Base-by-base conservation (phyloP, 1,140 invertebrate species). In the Elymnias hypermnestra region DNA sequence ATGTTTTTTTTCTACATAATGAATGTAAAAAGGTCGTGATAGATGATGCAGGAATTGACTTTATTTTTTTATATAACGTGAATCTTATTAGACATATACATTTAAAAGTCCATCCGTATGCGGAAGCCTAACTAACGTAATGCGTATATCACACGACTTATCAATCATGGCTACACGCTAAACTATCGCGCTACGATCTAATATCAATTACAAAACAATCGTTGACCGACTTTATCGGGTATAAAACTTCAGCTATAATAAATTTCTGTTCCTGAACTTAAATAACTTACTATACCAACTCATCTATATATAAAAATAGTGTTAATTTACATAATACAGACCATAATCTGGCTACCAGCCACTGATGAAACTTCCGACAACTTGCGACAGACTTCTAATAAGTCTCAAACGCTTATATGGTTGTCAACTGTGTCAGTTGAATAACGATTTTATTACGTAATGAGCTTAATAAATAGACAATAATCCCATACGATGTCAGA, bases 291-390 rank as follows among this genome's bases (percentile, higher is more conserved):
- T 31, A 21, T 3, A 15, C 15, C 9, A 22, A 5, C 29, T 22
- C 14, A 37, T 38, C 35, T 14, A 38, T 21, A 51, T 49, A 58
- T 53, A 55, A 54, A 44, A 55, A 53, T 36, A 8, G 17, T 39
- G 58, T 67, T 58, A 61, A 73, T 81, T 76, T 67, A 65, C 59
- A 75, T 66, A 67, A 68, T 56, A 52, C 42, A 36, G 47, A 60
- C 65, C 63, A 64, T 69, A 58, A 69, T 63, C 58, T 55, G 35
- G 36, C 51, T 49, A 49, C 47, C 25, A 49, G 41, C 37, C 23
- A 14, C 53, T 84, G 75, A 68, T 53, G 77, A 79, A 79, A 84
- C 71, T 71, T 79, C 78, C 73, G 64, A 71, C 63, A 62, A 53
- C 55, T 78, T 78, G 58, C 68, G 54, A 68, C 74, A 74, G 46